A percentile compares a stretch with the other conserved stretches of the same genome.
phyloP scores from a whole-genome alignment of 2,888 invertebrate species.

The Arge pagana region DNA sequence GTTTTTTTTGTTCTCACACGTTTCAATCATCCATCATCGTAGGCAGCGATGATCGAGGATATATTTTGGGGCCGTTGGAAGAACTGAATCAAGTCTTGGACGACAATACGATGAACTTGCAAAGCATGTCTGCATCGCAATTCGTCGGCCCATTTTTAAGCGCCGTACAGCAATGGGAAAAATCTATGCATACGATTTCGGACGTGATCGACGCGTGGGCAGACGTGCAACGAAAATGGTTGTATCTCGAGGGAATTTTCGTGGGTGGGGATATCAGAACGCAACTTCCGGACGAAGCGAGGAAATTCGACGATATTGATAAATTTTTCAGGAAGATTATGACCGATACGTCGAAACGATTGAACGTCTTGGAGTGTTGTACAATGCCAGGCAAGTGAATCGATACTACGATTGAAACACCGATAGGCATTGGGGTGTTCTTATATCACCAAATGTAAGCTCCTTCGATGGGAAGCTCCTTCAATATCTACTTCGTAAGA shows the following conservation, averaged over 20 bases:
- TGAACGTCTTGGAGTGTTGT: slow-evolving; percentile 81
- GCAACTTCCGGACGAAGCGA: slow-evolving; percentile 88
- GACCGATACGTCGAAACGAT: slow-evolving; percentile 79
- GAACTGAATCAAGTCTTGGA: slow-evolving; percentile 82
- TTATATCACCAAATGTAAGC: neutral
- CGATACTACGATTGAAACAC: neutral
- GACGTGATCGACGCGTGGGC: slow-evolving; percentile 91
- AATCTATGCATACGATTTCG: slow-evolving; percentile 74
- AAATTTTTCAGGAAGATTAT: slow-evolving; percentile 81
- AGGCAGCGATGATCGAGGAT: slow-evolving; percentile 78
- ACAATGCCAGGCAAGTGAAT: slow-evolving; percentile 58
- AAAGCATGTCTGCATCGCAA: slow-evolving; percentile 88
- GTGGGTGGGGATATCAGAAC: slow-evolving; percentile 85
- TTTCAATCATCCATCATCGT: neutral
- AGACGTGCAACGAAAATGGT: slow-evolving; percentile 86
- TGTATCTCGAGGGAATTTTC: slow-evolving; percentile 91
- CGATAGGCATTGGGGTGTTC: neutral
- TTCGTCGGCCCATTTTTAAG: slow-evolving; percentile 87
- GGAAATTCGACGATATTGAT: slow-evolving; percentile 89
- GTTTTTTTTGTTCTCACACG: neutral
- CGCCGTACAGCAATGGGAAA: slow-evolving; percentile 86
- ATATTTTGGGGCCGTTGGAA: slow-evolving; percentile 79
- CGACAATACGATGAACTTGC: slow-evolving; percentile 87
- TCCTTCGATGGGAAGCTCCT: too few relatives aligned
- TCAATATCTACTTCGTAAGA: neutral